A percentile compares a stretch with the other conserved stretches of the same genome.
Conservation (phyloP, 2,113 vertebrate species). For the Lophius piscatorius region DNA sequence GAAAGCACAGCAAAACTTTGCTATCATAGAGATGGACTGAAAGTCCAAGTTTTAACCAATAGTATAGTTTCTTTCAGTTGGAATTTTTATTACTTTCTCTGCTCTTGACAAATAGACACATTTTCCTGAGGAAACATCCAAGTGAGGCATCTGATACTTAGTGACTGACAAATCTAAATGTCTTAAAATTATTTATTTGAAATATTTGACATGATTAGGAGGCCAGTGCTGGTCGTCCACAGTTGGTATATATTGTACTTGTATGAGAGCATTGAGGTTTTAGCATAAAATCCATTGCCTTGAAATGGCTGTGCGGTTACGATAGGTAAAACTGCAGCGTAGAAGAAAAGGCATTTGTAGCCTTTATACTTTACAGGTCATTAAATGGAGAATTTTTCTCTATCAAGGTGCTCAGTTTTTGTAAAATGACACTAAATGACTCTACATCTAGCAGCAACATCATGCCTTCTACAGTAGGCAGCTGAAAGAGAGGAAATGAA, state of each 20-base stretch:
- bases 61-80: slow-evolving; percentile 39
- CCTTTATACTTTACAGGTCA: slow-evolving; percentile 38
- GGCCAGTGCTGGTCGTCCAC: slow-evolving; percentile 25
- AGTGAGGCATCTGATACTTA: slow-evolving; percentile 47
- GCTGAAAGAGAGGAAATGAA: slow-evolving; percentile 45
- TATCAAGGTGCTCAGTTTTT: slow-evolving; percentile 40
- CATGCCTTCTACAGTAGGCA: slow-evolving; percentile 31
- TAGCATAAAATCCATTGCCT: slow-evolving; percentile 44
- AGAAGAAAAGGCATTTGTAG: slow-evolving; percentile 19
- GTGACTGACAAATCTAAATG: slow-evolving; percentile 56
- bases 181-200: slow-evolving; percentile 36
- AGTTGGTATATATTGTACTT: slow-evolving; percentile 58
- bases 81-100: slow-evolving; percentile 52
- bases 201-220: slow-evolving; percentile 25
- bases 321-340: slow-evolving; percentile 35
- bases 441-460: slow-evolving; percentile 52
- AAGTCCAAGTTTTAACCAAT: slow-evolving; percentile 38
- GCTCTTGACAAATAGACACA: slow-evolving; percentile 63
- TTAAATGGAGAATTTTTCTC: slow-evolving; percentile 19
- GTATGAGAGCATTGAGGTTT: slow-evolving; percentile 37
- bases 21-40: slow-evolving; percentile 29
- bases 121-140: slow-evolving; percentile 80
- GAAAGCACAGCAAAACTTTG: no score
- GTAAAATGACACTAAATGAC: slow-evolving; percentile 30
- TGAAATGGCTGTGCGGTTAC: slow-evolving; percentile 27